A percentile compares a stretch with the other conserved stretches of the same genome.
Conservation (phyloP, 1,140 invertebrate genomes). For the Bicyclus anynana region DNA sequence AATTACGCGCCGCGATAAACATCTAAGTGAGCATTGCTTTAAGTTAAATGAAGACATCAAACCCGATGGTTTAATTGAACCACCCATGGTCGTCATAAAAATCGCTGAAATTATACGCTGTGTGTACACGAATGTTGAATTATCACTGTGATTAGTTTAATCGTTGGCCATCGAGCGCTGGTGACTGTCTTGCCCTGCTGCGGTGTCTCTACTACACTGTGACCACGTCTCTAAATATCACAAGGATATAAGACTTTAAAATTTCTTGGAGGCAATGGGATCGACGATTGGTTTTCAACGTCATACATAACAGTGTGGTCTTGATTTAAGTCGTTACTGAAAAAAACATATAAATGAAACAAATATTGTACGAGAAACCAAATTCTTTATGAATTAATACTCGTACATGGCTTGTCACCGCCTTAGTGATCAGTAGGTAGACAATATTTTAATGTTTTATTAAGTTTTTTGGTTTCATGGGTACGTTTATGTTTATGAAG, state of each 20-base stretch:
- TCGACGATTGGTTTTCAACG: no score
- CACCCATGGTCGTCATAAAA: constrained; percentile 60
- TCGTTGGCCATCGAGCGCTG: constrained; percentile 40
- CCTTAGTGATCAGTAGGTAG: no score
- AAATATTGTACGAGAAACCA: no score
- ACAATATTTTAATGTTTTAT: no score
- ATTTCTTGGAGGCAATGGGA: no score
- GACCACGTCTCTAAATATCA: not conserved
- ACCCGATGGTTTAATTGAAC: constrained; percentile 35
- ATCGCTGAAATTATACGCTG: constrained; percentile 66
- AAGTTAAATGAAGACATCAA: constrained; percentile 53
- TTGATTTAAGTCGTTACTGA: no score
- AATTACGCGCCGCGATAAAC: constrained; percentile 28
- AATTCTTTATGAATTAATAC: no score
- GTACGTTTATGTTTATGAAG: no score
- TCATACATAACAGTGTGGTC: no score
- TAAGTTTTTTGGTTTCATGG: no score
- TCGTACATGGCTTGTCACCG: no score
- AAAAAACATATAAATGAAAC: no score
- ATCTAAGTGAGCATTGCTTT: constrained; percentile 29
- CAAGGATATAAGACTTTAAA: not conserved
- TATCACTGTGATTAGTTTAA: constrained; percentile 68
- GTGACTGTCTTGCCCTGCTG: constrained; percentile 15
- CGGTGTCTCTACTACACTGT: constrained; percentile 16
- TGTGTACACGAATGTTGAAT: constrained; percentile 50